phyloP scores from a whole-genome alignment of 2,888 invertebrate species.

The Bruchidius siliquastri region DNA sequence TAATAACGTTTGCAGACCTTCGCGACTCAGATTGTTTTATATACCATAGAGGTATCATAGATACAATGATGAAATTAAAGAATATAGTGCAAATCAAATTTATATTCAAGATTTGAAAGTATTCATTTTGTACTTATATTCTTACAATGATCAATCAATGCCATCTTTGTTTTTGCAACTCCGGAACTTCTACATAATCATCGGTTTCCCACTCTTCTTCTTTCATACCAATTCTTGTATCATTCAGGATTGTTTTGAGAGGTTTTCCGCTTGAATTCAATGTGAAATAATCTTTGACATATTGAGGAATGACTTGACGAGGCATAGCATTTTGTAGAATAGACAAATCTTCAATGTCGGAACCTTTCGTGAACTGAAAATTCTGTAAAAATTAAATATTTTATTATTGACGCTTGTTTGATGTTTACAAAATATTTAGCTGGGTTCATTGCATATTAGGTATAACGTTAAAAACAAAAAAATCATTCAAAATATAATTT shows the following conservation, averaged over 20 bases:
- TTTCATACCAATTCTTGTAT: conserved; percentile 49
- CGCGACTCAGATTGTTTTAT: no score
- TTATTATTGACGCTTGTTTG: no score
- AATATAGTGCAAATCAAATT: no score
- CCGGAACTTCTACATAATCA: conserved; percentile 62
- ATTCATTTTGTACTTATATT: no score
- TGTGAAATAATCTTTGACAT: conserved; percentile 58
- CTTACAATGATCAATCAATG: background rate
- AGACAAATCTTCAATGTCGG: conserved; percentile 55
- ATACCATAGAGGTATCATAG: no score
- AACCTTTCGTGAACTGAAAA: conserved; percentile 56
- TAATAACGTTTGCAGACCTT: no score
- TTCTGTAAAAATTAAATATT: conserved; percentile 45
- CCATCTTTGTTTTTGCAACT: conserved; percentile 9
- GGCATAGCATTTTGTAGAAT: conserved; percentile 63
- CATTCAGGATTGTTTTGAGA: conserved; percentile 55
- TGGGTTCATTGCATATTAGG: no score
- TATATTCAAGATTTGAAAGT: no score
- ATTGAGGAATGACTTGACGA: conserved; percentile 46
- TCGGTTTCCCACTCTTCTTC: conserved; percentile 62
- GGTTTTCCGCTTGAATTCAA: conserved; percentile 58
- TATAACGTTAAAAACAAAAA: no score
- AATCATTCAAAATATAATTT: no score
- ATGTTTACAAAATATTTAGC: no score
- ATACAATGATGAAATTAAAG: no score